Conservation (phyloP, 2,797 vertebrate genomes). For the Sciurus vulgaris region DNA sequence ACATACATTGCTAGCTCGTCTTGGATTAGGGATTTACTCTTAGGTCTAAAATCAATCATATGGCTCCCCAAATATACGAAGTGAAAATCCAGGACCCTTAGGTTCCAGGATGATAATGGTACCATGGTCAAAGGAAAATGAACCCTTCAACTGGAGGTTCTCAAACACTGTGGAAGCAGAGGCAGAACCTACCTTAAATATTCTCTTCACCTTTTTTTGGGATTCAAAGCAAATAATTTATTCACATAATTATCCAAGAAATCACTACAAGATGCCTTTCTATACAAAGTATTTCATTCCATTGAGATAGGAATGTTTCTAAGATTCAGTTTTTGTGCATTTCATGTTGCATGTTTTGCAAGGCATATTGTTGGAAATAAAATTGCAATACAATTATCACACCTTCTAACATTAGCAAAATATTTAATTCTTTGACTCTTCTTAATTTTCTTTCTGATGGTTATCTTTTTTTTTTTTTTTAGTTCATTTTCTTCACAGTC, state of each 20-base stretch:
- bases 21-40: not conserved
- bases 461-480: not conserved
- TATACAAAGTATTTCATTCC: not conserved
- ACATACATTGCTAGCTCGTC: not conserved
- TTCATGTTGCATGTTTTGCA: not conserved
- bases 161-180: not conserved
- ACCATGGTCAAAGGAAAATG: not conserved
- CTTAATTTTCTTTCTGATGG: conserved; percentile 1
- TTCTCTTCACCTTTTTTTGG: not conserved
- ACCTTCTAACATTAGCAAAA: not conserved
- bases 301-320: not conserved
- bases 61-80: not conserved
- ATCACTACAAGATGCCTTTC: not conserved
- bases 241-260: not conserved
- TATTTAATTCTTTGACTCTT: conserved; percentile 22
- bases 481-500: not conserved
- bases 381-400: not conserved
- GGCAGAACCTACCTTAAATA: not conserved
- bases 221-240: conserved; percentile 20
- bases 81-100: not conserved
- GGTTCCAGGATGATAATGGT: not conserved
- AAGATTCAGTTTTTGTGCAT: not conserved
- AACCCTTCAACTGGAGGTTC: not conserved
- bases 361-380: conserved; percentile 2
- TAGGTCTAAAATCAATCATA: not conserved